Conservation (phyloP, 1,140 invertebrate genomes). For the Andricus grossulariae region DNA sequence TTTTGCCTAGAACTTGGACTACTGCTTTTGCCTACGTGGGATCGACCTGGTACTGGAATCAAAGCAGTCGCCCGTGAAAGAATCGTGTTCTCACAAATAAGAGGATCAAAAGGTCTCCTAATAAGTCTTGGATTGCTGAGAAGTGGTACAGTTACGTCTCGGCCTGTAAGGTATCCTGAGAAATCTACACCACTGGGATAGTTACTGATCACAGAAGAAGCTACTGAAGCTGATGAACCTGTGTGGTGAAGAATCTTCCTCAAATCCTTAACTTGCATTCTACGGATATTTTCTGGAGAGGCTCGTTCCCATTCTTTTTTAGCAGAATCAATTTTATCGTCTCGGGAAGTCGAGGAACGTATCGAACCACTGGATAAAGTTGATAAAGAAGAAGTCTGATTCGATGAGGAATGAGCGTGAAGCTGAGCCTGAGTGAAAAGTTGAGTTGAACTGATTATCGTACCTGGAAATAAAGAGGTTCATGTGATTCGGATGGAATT, state of each 20-base stretch:
- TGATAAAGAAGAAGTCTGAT: constrained; percentile 1
- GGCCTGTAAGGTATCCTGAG: constrained; percentile 63
- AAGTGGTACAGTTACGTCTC: constrained; percentile 67
- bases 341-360: constrained; percentile 45
- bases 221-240: constrained; percentile 41
- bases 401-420: constrained; percentile 42
- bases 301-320: constrained; percentile 71
- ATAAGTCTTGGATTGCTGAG: constrained; percentile 68
- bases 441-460: constrained; percentile 73
- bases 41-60: constrained; percentile 56
- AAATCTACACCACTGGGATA: constrained; percentile 52
- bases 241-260: constrained; percentile 63
- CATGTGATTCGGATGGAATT: not conserved
- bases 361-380: constrained; percentile 37
- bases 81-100: constrained; percentile 74
- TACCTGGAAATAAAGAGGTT: constrained; percentile 8
- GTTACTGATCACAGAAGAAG: constrained; percentile 36
- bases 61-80: constrained; percentile 69
- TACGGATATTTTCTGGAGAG: constrained; percentile 65
- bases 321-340: constrained; percentile 66
- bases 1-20: constrained; percentile 45
- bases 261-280: constrained; percentile 67
- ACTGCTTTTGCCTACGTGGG: constrained; percentile 53
- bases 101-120: constrained; percentile 70
- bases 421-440: constrained; percentile 71